Evolutionary conservation across 2,888 invertebrate species (phyloP).

Genomic region (Microplitis deprimator): DNA sequence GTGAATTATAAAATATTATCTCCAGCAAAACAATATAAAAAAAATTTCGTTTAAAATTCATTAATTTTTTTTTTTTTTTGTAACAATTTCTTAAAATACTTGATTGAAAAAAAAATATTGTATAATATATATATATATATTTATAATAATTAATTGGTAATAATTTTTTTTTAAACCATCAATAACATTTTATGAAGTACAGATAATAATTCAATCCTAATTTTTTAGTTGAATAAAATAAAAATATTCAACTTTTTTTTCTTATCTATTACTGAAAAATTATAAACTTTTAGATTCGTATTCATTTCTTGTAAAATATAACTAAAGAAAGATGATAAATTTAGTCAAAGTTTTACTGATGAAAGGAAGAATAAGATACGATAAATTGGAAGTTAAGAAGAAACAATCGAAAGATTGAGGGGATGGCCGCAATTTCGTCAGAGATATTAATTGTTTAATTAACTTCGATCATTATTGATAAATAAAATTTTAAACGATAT

Average conservation of each 20-base stretch:
- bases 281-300: no score
- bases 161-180: not conserved
- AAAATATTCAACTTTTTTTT: not conserved
- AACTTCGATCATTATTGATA: slow-evolving; percentile 36
- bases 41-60: slow-evolving; percentile 15
- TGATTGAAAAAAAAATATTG: not conserved
- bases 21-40: slow-evolving; percentile 2
- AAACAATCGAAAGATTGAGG: slow-evolving; percentile 18
- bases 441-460: slow-evolving; percentile 15
- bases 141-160: not conserved
- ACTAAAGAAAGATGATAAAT: not conserved
- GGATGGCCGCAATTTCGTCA: slow-evolving; percentile 37
- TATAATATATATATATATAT: not conserved
- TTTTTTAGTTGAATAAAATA: not conserved
- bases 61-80: slow-evolving; percentile 3
- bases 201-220: not conserved
- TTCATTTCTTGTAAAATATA: not conserved
- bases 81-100: not conserved
- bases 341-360: slow-evolving; percentile 5
- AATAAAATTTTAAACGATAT: slow-evolving; percentile 29
- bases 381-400: slow-evolving; percentile 13
- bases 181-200: slow-evolving; percentile 9
- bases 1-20: slow-evolving; percentile 32
- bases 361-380: slow-evolving; percentile 21
- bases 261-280: no score